Evolutionary conservation across 1,140 invertebrate species (phyloP).

Genomic region (Rhopalosiphum maidis): DNA sequence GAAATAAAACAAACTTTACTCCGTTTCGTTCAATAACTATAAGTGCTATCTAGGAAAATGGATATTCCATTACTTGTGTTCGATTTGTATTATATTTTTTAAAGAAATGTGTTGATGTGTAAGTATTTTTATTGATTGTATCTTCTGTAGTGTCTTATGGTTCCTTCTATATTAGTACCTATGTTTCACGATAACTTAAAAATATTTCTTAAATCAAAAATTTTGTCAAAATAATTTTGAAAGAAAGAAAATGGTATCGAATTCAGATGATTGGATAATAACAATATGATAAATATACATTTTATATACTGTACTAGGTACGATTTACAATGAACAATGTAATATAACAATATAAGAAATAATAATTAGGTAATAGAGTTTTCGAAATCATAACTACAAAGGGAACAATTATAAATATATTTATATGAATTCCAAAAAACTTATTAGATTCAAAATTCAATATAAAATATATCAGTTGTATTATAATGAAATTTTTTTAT

Average conservation of each 20-base stretch:
- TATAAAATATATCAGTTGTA: too few species aligned
- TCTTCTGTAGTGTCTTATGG: not conserved
- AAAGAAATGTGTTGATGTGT: not conserved
- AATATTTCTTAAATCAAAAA: not conserved
- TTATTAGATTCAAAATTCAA: too few species aligned
- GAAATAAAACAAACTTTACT: not conserved
- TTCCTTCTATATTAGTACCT: not conserved
- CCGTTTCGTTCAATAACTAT: not conserved
- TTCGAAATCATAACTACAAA: too few species aligned
- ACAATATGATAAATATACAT: too few species aligned
- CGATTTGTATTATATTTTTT: not conserved
- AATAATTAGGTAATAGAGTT: too few species aligned
- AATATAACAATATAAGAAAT: too few species aligned
- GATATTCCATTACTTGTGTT: not conserved
- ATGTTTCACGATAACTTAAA: not conserved
- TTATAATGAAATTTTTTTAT: too few species aligned
- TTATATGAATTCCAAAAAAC: too few species aligned
- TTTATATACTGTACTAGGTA: not conserved
- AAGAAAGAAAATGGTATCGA: not conserved
- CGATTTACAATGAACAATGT: not conserved
- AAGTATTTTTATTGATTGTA: constrained; percentile 22
- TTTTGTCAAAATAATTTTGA: not conserved
- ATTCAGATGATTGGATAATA: not conserved
- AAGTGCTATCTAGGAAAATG: not conserved
- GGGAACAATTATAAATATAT: too few species aligned